Conservation (phyloP, 2,113 vertebrate genomes). For the Takifugu flavidus region DNA sequence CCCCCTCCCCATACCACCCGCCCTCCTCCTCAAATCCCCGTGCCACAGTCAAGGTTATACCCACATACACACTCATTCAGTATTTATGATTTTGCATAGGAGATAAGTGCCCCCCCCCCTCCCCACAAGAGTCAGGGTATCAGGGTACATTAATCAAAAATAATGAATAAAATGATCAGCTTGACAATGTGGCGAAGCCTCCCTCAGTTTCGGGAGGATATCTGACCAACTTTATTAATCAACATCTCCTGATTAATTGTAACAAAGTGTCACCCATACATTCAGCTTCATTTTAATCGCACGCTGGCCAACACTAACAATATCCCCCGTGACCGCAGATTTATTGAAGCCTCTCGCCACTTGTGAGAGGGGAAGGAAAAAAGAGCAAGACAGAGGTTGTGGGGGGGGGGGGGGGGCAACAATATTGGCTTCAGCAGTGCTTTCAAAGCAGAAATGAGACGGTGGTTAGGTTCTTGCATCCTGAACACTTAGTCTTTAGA, state of each 20-base stretch:
- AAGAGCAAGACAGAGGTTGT: not conserved
- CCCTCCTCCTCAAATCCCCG: conserved; percentile 80
- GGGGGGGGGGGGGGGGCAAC: conserved; percentile 28
- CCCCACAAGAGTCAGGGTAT: conserved; percentile 88
- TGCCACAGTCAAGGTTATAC: conserved; percentile 91
- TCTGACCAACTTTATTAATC: conserved; percentile 99
- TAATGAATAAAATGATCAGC: conserved; percentile 99
- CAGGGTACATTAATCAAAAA: conserved; percentile 99
- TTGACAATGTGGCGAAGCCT: conserved; percentile 95
- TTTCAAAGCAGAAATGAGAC: conserved; percentile 39
- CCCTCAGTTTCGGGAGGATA: conserved; percentile 95
- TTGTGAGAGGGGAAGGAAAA: conserved; percentile 25
- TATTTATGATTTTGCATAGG: conserved; percentile 99
- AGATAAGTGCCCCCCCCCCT: conserved; percentile 67
- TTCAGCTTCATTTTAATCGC: conserved; percentile 98
- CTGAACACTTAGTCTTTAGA: conserved; percentile 60
- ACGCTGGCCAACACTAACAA: conserved; percentile 99
- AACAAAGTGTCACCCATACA: conserved; percentile 96
- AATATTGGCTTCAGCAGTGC: conserved; percentile 46
- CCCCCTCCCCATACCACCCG: conserved; percentile 40
- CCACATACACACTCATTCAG: conserved; percentile 94
- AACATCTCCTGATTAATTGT: conserved; percentile 98
- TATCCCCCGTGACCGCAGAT: conserved; percentile 98
- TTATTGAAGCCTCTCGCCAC: conserved; percentile 91
- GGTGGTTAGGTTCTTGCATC: conserved; percentile 44